A percentile compares a stretch with the other conserved stretches of the same genome.
These are phyloP conservation scores for Odontomachus brunneus DNA, from an alignment of 1,140 invertebrate species.

Conservation along the genomic window DNA sequence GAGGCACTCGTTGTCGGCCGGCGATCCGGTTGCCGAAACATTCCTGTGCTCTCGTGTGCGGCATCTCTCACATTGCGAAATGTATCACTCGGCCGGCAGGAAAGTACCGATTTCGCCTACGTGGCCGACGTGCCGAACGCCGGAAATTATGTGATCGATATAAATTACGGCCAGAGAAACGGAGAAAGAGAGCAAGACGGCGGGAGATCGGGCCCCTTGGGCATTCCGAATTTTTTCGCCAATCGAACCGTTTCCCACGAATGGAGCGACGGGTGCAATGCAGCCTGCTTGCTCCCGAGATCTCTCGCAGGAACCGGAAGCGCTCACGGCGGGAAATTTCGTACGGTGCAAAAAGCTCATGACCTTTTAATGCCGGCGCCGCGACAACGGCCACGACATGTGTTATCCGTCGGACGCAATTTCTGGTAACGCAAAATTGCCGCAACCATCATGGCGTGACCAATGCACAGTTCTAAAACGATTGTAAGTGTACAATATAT, in stretches of 20 bases:
- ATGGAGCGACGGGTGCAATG: not conserved
- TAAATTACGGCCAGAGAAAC: conserved; percentile 66
- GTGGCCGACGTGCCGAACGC: conserved; percentile 59
- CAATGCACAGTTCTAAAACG: not conserved
- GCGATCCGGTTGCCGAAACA: not conserved
- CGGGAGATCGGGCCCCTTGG: not conserved
- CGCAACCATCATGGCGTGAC: not conserved
- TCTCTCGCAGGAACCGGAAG: conserved; percentile 54
- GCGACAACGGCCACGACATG: not conserved
- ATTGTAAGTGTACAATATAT: not conserved
- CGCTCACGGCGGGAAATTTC: conserved; percentile 17
- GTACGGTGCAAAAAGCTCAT: conserved; percentile 2
- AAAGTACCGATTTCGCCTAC: conserved; percentile 76
- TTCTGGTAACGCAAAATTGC: conserved; percentile 17
- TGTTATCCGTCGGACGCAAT: not conserved
- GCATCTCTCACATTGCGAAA: conserved; percentile 75
- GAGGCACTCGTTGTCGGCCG: not conserved
- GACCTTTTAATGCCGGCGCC: conserved; percentile 13
- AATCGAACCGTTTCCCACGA: conserved; percentile 57
- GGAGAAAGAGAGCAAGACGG: not conserved
- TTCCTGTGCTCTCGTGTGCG: conserved; percentile 43
- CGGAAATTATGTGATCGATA: conserved; percentile 79
- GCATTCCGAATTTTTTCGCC: conserved; percentile 63
- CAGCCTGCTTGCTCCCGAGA: not conserved
- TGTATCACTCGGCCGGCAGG: conserved; percentile 59